Evolutionary conservation across 1,140 invertebrate species (phyloP).

Genomic region (Panulirus ornatus): DNA sequence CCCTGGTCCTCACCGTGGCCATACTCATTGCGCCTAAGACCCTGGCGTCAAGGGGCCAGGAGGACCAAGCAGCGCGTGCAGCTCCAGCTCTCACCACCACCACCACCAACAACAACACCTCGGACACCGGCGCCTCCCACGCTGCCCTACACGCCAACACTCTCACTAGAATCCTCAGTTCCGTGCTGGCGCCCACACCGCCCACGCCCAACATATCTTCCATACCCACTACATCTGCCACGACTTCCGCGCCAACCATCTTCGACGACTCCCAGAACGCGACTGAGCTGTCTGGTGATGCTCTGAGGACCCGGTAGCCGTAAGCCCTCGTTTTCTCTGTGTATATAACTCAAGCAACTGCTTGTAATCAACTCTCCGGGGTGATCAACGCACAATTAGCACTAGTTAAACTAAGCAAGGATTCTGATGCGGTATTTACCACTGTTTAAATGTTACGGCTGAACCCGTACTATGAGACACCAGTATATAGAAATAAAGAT

Average conservation of each 20-base stretch:
- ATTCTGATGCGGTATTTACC: not conserved
- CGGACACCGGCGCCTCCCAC: not conserved
- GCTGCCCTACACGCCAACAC: not conserved
- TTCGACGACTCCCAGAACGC: not conserved
- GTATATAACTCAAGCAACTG: not conserved
- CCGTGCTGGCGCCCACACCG: not conserved
- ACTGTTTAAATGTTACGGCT: no score
- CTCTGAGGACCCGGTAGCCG: not conserved
- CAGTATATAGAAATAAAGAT: no score
- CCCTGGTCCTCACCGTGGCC: conserved; percentile 1
- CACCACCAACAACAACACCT: not conserved
- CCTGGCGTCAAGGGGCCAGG: not conserved
- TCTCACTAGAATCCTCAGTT: not conserved
- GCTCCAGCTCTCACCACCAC: not conserved
- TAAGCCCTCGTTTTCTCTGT: not conserved
- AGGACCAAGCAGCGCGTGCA: not conserved
- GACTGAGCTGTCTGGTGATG: not conserved
- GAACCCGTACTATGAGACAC: no score
- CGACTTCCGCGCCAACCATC: not conserved
- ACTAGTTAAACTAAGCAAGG: not conserved
- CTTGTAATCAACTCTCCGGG: not conserved
- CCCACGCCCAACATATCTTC: not conserved
- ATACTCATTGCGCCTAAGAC: conserved; percentile 16
- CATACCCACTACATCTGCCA: not conserved
- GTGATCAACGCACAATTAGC: not conserved